These are phyloP conservation scores for Enteromius fasciolatus DNA, from an alignment of 2,797 vertebrate genomes.

Conservation along the genomic window DNA sequence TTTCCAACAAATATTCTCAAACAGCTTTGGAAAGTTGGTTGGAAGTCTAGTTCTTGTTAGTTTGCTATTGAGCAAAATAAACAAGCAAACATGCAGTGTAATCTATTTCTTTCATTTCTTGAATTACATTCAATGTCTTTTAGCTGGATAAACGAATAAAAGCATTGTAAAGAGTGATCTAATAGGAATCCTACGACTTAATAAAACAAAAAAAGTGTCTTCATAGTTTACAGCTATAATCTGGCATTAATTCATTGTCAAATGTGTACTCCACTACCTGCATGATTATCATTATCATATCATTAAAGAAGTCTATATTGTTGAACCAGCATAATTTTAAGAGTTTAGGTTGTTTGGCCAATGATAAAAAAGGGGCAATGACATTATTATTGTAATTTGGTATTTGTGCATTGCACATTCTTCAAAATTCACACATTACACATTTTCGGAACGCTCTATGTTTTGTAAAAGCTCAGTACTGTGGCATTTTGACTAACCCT, in stretches of 20 bases:
- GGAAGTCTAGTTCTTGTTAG: background rate
- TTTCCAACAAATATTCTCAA: background rate
- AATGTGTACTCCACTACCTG: background rate
- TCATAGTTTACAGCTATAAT: background rate
- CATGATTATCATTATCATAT: too few species aligned
- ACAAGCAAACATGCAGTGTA: background rate
- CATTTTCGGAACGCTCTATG: background rate
- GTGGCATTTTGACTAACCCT: background rate
- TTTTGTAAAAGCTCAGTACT: background rate
- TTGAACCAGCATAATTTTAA: background rate
- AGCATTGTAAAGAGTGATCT: background rate
- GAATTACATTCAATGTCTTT: background rate
- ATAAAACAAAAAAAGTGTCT: background rate
- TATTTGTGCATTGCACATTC: background rate
- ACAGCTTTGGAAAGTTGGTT: background rate
- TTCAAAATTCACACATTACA: background rate
- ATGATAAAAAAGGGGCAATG: background rate
- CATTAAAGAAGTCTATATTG: background rate
- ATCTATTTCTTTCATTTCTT: background rate
- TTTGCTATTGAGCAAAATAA: background rate
- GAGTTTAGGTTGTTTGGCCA: background rate
- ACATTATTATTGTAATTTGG: background rate
- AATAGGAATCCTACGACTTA: background rate
- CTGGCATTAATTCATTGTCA: background rate
- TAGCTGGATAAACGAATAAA: background rate